Percentiles rank a stretch among this genome's conserved stretches.
Conservation (phyloP, 2,888 invertebrate species). For the Cephus rjabovi region DNA sequence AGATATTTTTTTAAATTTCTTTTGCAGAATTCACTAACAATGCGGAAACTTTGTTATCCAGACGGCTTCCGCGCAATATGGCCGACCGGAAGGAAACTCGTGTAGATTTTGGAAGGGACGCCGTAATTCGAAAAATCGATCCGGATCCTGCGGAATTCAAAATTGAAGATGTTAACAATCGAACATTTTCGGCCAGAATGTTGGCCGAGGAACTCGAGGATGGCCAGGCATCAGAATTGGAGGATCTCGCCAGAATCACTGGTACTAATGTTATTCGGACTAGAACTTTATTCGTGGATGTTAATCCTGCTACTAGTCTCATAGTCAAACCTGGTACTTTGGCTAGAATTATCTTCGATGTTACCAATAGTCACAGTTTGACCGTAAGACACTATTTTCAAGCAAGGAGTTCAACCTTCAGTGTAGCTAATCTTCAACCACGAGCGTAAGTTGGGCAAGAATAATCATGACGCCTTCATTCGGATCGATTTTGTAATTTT, state of each 20-base stretch:
- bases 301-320: constrained; percentile 50
- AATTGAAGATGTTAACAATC: background rate
- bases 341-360: constrained; percentile 74
- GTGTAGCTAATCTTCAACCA: constrained; percentile 71
- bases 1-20: background rate
- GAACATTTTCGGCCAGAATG: background rate
- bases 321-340: constrained; percentile 47
- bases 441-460: constrained; percentile 65
- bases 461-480: background rate
- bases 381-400: constrained; percentile 71
- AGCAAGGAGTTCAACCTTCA: constrained; percentile 72
- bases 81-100: background rate
- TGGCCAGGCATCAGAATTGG: constrained; percentile 28
- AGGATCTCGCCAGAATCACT: constrained; percentile 37
- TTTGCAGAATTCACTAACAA: constrained; percentile 2
- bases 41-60: background rate
- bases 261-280: constrained; percentile 32
- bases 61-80: background rate
- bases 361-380: constrained; percentile 77
- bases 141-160: background rate
- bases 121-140: background rate
- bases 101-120: background rate
- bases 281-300: constrained; percentile 44
- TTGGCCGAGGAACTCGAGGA: background rate
- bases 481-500: background rate